phyloP scores from a whole-genome alignment of 2,888 invertebrate genomes.

The Linnaemya vulpina region DNA sequence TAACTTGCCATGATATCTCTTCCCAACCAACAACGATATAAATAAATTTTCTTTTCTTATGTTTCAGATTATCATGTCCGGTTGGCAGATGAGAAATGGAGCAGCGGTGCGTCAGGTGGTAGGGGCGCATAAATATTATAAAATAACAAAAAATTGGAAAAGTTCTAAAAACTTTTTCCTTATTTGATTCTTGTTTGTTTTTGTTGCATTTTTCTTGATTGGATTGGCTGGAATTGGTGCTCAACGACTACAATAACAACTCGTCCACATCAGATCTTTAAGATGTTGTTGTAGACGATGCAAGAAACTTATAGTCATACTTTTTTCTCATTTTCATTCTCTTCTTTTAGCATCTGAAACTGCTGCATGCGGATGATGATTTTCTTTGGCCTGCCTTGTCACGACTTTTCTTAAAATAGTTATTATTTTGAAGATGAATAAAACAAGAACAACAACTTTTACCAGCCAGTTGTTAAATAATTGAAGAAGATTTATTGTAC shows the following conservation, averaged over 20 bases:
- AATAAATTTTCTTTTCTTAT: constrained; percentile 15
- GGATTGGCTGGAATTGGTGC: constrained; percentile 44
- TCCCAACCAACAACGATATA: background rate
- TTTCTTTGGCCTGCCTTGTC: constrained; percentile 59
- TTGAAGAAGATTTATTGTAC: constrained; percentile 48
- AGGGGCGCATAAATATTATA: background rate
- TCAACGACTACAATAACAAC: constrained; percentile 18
- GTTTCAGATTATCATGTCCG: constrained; percentile 21
- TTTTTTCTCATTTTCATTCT: constrained; percentile 22
- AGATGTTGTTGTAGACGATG: constrained; percentile 25
- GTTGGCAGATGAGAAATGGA: background rate
- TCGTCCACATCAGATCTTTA: constrained; percentile 12
- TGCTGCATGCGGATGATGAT: constrained; percentile 58
- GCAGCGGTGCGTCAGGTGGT: background rate
- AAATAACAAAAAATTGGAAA: constrained; percentile 28
- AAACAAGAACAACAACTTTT: constrained; percentile 35
- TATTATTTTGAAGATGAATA: constrained; percentile 23
- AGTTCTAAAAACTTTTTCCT: constrained; percentile 48
- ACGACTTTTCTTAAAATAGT: constrained; percentile 52
- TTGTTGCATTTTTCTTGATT: constrained; percentile 63
- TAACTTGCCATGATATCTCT: constrained; percentile 3
- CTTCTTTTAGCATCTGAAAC: background rate
- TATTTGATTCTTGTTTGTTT: constrained; percentile 49
- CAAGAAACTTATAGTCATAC: constrained; percentile 60
- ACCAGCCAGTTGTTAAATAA: constrained; percentile 64